phyloP scores from a whole-genome alignment of 2,797 vertebrate genomes.

The Perodicticus potto region DNA sequence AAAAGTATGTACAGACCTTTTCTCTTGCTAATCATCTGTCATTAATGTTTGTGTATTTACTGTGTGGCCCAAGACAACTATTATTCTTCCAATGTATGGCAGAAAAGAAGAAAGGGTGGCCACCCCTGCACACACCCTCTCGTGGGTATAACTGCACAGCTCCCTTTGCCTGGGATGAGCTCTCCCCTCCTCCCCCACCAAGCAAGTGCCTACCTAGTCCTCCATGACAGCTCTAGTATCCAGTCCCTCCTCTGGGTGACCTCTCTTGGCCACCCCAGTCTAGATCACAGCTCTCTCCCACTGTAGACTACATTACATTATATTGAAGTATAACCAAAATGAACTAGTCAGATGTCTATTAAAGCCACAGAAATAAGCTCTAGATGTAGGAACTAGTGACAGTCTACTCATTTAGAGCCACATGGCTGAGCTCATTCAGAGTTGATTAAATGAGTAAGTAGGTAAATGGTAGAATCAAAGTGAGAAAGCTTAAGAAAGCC shows the following conservation, averaged over 20 bases:
- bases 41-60: too few species aligned
- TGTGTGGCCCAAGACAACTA: too few species aligned
- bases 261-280: not conserved
- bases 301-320: not conserved
- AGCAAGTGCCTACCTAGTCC: too few species aligned
- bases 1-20: too few species aligned
- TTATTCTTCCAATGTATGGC: too few species aligned
- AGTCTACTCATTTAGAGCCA: not conserved
- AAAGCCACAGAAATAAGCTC: not conserved
- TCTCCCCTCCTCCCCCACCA: not conserved
- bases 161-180: not conserved
- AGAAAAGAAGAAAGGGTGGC: too few species aligned
- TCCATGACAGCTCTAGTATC: not conserved
- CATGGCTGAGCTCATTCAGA: not conserved
- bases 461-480: not conserved
- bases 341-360: not conserved
- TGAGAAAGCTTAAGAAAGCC: not conserved
- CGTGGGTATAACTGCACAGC: not conserved
- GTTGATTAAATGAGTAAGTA: not conserved
- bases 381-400: not conserved
- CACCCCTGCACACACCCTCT: not conserved
- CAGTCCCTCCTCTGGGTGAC: not conserved
- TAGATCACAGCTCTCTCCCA: not conserved
- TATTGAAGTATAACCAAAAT: not conserved
- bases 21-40: too few species aligned